These are phyloP conservation scores for Lasioglossum morio DNA, from an alignment of 2,888 invertebrate genomes.

Conservation along the genomic window DNA sequence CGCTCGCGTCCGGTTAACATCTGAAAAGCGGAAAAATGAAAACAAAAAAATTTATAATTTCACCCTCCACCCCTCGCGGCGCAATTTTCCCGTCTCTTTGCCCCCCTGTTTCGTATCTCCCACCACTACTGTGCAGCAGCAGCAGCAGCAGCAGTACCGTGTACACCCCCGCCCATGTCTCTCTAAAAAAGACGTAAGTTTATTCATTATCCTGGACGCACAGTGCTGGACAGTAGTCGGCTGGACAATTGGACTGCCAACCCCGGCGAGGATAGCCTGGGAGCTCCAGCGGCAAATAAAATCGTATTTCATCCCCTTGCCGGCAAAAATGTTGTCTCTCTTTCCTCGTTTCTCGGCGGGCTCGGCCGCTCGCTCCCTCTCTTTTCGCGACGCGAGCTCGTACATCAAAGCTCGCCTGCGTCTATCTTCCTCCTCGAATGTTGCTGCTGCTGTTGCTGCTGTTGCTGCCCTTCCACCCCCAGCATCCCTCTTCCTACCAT, in stretches of 20 bases:
- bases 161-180: conserved; percentile 43
- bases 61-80: not conserved
- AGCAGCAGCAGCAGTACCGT: not conserved
- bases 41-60: conserved; percentile 8
- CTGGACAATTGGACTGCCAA: conserved; percentile 77
- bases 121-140: not conserved
- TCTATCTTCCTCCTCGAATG: conserved; percentile 80
- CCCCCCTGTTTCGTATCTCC: conserved; percentile 27
- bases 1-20: conserved; percentile 43
- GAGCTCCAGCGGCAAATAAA: conserved; percentile 82
- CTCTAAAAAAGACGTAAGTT: conserved; percentile 73
- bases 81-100: conserved; percentile 9
- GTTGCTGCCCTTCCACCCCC: conserved; percentile 59
- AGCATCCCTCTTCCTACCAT: conserved; percentile 54
- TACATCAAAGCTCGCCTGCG: conserved; percentile 83
- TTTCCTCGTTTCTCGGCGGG: conserved; percentile 68
- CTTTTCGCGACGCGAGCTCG: conserved; percentile 79
- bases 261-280: conserved; percentile 73
- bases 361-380: conserved; percentile 64
- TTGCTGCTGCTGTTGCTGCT: conserved; percentile 67
- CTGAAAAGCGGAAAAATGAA: conserved; percentile 9
- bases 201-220: conserved; percentile 75
- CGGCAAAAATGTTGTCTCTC: conserved; percentile 81
- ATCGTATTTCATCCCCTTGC: conserved; percentile 84
- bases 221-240: conserved; percentile 69